phyloP scores from a whole-genome alignment of 2,797 vertebrate genomes.

The Myiotriccus ornatus region DNA sequence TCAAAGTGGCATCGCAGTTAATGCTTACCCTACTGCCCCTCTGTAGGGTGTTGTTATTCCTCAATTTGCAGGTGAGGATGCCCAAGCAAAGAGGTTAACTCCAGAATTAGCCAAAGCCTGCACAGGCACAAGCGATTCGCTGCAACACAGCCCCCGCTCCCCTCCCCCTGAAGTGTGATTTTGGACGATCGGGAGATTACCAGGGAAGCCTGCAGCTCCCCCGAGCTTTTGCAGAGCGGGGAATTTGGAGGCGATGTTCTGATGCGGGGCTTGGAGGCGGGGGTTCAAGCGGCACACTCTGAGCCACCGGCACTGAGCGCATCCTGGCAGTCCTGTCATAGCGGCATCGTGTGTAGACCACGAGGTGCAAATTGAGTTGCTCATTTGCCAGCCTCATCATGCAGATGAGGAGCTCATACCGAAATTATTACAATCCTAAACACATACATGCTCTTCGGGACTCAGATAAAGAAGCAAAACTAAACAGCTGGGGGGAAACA shows the following conservation, averaged over 20 bases:
- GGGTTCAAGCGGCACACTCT: fast-evolving
- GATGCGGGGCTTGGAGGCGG: fast-evolving
- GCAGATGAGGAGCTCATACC: neutral
- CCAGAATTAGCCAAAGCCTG: neutral
- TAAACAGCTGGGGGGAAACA: neutral
- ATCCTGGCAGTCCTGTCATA: neutral
- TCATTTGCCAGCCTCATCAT: neutral
- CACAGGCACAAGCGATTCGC: neutral
- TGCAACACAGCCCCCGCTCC: neutral
- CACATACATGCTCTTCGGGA: neutral
- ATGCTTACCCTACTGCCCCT: neutral
- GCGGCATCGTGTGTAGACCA: fast-evolving
- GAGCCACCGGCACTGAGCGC: neutral
- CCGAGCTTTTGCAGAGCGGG: fast-evolving
- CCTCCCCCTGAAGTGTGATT: fast-evolving
- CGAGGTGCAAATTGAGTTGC: neutral
- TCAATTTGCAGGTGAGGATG: neutral
- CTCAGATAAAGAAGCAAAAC: neutral
- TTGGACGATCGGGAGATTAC: neutral
- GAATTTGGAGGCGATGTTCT: neutral
- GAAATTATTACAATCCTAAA: neutral
- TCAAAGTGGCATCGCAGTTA: neutral
- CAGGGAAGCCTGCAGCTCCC: neutral
- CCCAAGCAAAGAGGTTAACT: neutral
- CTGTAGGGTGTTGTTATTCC: constrained; percentile 3